Base-by-base conservation (phyloP, 2,888 invertebrate species). In the Cremastinae sp. region DNA sequence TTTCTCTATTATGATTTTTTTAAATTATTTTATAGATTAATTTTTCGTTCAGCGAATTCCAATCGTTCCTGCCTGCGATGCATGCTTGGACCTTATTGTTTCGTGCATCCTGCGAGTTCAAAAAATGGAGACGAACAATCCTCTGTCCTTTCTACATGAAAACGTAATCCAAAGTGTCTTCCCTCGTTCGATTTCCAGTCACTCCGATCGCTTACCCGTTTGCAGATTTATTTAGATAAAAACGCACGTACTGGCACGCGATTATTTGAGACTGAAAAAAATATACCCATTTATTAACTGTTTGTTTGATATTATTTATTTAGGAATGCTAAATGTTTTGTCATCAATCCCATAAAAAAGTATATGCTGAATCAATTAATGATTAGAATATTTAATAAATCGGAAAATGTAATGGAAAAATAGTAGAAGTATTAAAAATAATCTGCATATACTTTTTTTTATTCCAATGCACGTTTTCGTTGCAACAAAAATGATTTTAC, bases 21-120 rank as follows among this genome's bases (percentile, higher is more conserved):
- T 45, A 9, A 35, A 14, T n/a, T 55, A 37, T 43, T 35, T 66
- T 22, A 51, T 64, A 9, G 20, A 51, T 64, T 14, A 53, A 51
- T 22, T 5, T 56, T 10, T 7, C 39, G 4, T 16, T 39, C 9
- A 10, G 16, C 8, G 12, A 39, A 41, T 53, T 41, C 41, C 51
- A 66, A 28, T n/a, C 43, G 61, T 64, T 65, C 56, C 65, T 76
- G 73, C 73, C 56, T 76, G 70, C 43, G 22, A 70, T 73, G 78
- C 78, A 78, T 78, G 76, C 61, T 28, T 73, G 53, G 53, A 41
- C 28, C 10, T 22, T 49, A 18, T 64, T 20, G 20, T 64, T 43
- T 22, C 41, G 35, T 51, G 22, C 12, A 20, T 43, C 22, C 14
- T 28, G 1, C 9, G 49, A 22, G 9, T 12, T 8, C 8, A 8